Base-by-base conservation (phyloP, 2,888 invertebrate species). In the Rhyacophila evoluta region DNA sequence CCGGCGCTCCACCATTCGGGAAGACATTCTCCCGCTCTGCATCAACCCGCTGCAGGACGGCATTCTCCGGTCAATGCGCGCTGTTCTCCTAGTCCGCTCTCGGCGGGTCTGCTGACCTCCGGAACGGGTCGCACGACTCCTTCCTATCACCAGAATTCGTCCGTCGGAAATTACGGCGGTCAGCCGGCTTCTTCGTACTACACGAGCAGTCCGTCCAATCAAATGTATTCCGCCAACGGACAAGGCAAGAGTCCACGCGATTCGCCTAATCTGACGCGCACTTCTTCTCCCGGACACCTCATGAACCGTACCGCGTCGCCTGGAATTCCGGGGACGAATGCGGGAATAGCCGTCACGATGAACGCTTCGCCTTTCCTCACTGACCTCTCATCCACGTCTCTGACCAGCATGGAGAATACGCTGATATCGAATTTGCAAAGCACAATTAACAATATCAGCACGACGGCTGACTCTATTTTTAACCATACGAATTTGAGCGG, bases 301-400 rank as follows among this genome's bases (percentile, higher is more conserved):
- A 85, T 85, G 11, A 83, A 77, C 86, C 37, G 85, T 85, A 81
- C 82, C 10, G 75, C 41, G n/a, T 81, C 81, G 33, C 81, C 82
- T 25, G 88, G 90, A 84, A 86, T 92, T 86, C 87, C 92, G 73
- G 92, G 91, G 80, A 92, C 91, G 68, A 92, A 92, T 10, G 92
- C 92, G 10, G 92, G 92, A 12, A 85, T 92, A 79, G 92, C 92
- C 72, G 92, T 92, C 77, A 92, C 92, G 33, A 86, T 92, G 82
- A 91, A 91, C 84, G 88, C 86, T 0, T 85, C 86, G 2, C 86
- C 87, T 0, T 85, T 86, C 68, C 71, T 81, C 11, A 78, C 81
- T 19, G 81, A 82, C n/a, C 72, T 82, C 8, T 79, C 81, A 6
- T 74, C 81, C 10, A 72, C 83, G 5, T 81, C 82, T 11, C 70